A percentile compares a stretch with the other conserved stretches of the same genome.
Evolutionary conservation across 2,113 vertebrate genomes (phyloP).

Genomic region (Malurus cyaneus): DNA sequence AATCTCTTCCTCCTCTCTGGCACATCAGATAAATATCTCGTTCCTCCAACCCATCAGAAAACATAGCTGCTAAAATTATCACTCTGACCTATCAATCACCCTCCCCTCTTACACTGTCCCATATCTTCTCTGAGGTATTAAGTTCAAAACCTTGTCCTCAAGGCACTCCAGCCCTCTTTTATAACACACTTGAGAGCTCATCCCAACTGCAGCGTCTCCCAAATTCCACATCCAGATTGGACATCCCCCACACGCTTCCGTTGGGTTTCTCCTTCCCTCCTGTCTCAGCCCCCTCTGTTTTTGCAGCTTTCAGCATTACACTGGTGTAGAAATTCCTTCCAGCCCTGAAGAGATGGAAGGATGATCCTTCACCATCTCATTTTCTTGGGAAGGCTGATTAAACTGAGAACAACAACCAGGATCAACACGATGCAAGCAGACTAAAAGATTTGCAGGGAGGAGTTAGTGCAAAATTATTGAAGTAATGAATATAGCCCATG

Average conservation of each 20-base stretch:
- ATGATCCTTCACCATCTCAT: background rate
- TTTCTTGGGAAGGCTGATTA: background rate
- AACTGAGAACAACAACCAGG: background rate
- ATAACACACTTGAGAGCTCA: background rate
- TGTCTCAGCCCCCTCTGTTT: background rate
- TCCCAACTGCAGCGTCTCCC: background rate
- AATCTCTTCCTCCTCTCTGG: background rate
- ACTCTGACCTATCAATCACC: background rate
- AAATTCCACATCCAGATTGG: background rate
- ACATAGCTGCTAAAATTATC: constrained; percentile 18
- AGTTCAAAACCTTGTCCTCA: background rate
- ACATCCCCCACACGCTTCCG: background rate
- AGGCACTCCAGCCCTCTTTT: background rate
- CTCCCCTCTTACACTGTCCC: background rate
- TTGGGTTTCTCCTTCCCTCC: background rate
- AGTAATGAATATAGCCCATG: background rate
- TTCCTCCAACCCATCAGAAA: constrained; percentile 11
- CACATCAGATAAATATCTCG: background rate
- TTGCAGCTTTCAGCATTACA: background rate
- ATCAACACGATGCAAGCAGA: background rate
- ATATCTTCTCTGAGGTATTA: background rate
- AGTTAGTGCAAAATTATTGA: background rate
- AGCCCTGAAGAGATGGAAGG: background rate
- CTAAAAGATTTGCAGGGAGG: background rate
- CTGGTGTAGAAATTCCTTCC: background rate